Conservation (phyloP, 2,888 invertebrate genomes). For the Eupithecia tripunctaria region DNA sequence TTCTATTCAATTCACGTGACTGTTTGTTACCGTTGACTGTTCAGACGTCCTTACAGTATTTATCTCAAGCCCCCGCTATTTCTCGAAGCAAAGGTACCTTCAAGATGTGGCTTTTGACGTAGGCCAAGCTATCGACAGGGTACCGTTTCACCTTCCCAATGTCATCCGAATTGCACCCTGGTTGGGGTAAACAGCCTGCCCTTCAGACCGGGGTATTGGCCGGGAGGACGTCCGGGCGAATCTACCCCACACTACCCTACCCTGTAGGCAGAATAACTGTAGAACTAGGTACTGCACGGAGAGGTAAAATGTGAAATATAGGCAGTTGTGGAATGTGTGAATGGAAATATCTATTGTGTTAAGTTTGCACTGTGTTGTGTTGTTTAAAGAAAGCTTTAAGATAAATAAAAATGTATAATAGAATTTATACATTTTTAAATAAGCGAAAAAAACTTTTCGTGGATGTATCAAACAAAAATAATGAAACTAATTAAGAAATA, state of each 20-base stretch:
- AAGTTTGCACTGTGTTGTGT: not conserved
- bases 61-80: not conserved
- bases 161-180: slow-evolving; percentile 30
- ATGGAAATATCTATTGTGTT: not conserved
- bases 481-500: too few relatives aligned
- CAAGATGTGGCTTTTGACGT: not conserved
- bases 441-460: too few relatives aligned
- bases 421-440: not conserved
- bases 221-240: slow-evolving; percentile 39
- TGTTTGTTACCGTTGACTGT: too few relatives aligned
- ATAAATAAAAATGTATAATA: not conserved
- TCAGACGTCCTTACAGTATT: not conserved
- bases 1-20: not conserved
- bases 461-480: not conserved
- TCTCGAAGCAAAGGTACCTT: not conserved
- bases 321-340: not conserved
- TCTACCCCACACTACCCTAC: slow-evolving; percentile 10
- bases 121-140: slow-evolving; percentile 1
- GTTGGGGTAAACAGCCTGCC: slow-evolving; percentile 41
- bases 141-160: slow-evolving; percentile 23
- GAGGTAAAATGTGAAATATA: not conserved
- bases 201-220: slow-evolving; percentile 56
- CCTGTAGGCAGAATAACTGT: not conserved
- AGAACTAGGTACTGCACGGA: not conserved
- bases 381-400: not conserved